Base-by-base conservation (phyloP, 2,113 vertebrate species). In the Melanerpes formicivorus region DNA sequence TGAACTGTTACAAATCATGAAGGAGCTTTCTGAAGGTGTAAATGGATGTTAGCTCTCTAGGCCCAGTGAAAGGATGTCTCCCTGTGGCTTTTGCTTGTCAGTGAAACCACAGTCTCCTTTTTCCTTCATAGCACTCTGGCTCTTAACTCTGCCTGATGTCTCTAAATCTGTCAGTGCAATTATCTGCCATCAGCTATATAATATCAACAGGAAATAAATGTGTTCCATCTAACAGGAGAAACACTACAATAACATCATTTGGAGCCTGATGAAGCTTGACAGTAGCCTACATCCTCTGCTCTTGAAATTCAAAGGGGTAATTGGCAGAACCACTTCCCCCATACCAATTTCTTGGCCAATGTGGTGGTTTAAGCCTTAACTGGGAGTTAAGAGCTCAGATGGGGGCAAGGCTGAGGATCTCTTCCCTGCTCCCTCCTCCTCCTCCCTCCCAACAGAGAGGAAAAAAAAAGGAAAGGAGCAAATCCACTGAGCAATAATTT, bases 121-220 rank as follows among this genome's bases (percentile, higher is more conserved):
- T 52, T 58, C 37, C 59, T 76, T 73, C 69, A 22, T 16, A 40
- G 67, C 30, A 40, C 29, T 55, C 50, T 48, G 62, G 27, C 30
- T 95, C 54, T 77, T 90, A 88, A 14, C 27, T 80, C 86, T 75
- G 30, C 40, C 77, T 81, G 74, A 81, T 79, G 44, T 84, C 46
- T 73, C 66, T 58, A 50, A 87, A 81, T 59, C 77, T 69, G 62
- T 62, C 88, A 80, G 56, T 37, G 52, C 55, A 70, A 90, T 88
- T 87, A 79, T 84, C 88, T 76, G 66, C 92, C 59, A 63, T 83
- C 83, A 86, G 59, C 82, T 86, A 23, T 58, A 5, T 37, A 30
- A 25, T 88, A 88, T 94, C 79, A 90, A n/a, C 80, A 90, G 80
- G 80, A 94, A 88, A 75, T 76, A 75, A 77, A 22, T 32, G 67